phyloP scores from a whole-genome alignment of 2,797 vertebrate genomes.

The Hydrophis major region DNA sequence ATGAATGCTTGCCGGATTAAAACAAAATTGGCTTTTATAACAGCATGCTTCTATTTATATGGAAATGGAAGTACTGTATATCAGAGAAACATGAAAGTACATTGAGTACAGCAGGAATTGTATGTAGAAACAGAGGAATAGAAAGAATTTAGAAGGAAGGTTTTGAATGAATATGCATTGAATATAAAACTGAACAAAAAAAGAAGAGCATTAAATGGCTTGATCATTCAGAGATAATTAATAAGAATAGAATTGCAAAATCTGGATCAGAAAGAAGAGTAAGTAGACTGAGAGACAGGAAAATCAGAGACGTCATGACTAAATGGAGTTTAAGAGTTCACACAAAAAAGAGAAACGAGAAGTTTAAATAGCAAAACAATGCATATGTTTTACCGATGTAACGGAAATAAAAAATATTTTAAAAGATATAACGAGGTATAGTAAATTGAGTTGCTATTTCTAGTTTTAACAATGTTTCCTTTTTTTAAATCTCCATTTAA shows the following conservation, averaged over 20 bases:
- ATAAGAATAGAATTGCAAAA: neutral
- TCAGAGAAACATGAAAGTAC: neutral
- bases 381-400: neutral
- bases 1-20: neutral
- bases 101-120: neutral
- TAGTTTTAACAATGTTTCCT: neutral
- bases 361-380: neutral
- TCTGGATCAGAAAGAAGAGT: neutral
- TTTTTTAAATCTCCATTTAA: neutral
- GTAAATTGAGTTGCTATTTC: neutral
- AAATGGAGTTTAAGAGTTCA: neutral
- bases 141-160: neutral
- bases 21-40: neutral
- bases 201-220: neutral
- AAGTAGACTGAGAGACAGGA: neutral
- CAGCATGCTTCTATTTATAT: neutral
- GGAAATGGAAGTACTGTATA: neutral
- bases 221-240: neutral
- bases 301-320: neutral
- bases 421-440: neutral
- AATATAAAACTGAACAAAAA: neutral
- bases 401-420: neutral
- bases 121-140: neutral
- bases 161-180: neutral
- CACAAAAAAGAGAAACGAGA: neutral